Conservation (phyloP, 2,113 vertebrate species). For the Leucopternis melanops region DNA sequence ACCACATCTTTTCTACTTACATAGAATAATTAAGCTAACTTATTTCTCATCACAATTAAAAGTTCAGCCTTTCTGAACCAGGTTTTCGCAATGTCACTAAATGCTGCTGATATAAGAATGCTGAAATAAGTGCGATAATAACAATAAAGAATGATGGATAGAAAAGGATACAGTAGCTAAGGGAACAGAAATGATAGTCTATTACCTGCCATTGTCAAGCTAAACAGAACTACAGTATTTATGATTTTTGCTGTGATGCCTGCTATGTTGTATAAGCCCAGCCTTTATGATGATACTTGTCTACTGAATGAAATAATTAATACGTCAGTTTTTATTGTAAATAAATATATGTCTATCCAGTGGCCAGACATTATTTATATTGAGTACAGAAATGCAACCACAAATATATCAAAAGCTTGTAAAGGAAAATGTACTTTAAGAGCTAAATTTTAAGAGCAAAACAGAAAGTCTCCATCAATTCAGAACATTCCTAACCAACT, state of each 20-base stretch:
- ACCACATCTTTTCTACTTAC: slow-evolving; percentile 68
- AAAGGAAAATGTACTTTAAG: not conserved
- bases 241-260: slow-evolving; percentile 43
- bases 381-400: not conserved
- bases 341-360: slow-evolving; percentile 28
- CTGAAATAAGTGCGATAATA: slow-evolving; percentile 62
- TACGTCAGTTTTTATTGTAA: not conserved
- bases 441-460: slow-evolving; percentile 18
- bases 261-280: not conserved
- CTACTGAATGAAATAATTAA: slow-evolving; percentile 49
- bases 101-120: slow-evolving; percentile 66
- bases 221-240: slow-evolving; percentile 43
- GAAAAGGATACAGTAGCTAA: slow-evolving; percentile 55
- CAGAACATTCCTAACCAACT: not conserved
- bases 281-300: slow-evolving; percentile 22
- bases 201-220: slow-evolving; percentile 61
- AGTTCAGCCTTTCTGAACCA: slow-evolving; percentile 72
- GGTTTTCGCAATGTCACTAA: slow-evolving; percentile 65
- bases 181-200: slow-evolving; percentile 61
- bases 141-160: slow-evolving; percentile 60
- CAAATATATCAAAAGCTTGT: slow-evolving; percentile 24
- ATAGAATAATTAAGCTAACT: slow-evolving; percentile 76
- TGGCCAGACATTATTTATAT: slow-evolving; percentile 10
- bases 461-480: not conserved
- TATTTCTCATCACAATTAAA: slow-evolving; percentile 78